Base-by-base conservation (phyloP, 2,888 invertebrate genomes). In the Cataglyphis altisquamis region DNA sequence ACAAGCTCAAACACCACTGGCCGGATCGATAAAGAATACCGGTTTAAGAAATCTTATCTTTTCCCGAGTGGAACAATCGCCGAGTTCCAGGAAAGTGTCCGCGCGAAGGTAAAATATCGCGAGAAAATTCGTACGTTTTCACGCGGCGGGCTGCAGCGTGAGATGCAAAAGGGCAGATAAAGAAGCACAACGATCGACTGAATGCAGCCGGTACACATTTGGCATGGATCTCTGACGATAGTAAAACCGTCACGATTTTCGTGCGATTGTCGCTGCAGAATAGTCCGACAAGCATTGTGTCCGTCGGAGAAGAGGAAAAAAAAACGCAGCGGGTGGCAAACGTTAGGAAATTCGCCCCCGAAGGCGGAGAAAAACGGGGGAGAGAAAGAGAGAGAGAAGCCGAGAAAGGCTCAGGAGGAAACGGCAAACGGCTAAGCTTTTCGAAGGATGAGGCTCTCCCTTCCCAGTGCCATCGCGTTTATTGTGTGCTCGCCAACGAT, bases 191-290 rank as follows among this genome's bases (percentile, higher is more conserved):
- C 67, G 72, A 70, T 80, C 5, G 15, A 36, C 32, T 85, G 88
- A 90, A 89, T 88, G 89, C 91, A 89, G 86, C 81, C 87, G 85
- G 88, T 90, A 91, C 83, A 66, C 90, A 93, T 93, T 91, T 91
- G 90, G 90, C 91, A 91, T 89, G 92, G 92, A 92, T 93, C 93
- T 93, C 90, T 85, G 88, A 87, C 90, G 92, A 92, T 91, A 92
- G 93, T 93, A 94, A 94, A 94, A 93, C 93, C 94, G 92, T 91
- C 91, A 92, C 89, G 90, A 92, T 91, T 91, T 89, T 88, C 86
- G 85, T 89, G 85, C 90, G 90, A 91, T 91, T 92, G 92, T 91
- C 91, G 88, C 84, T 64, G 84, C 78, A 52, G 89, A 91, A 89
- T 90, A 87, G 91, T 88, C 84, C 88, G 86, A 91, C 88, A 88